Percentiles rank a stretch among this genome's conserved stretches.
These are phyloP conservation scores for Laspeyria flexula DNA, from an alignment of 2,888 invertebrate species.

Conservation along the genomic window DNA sequence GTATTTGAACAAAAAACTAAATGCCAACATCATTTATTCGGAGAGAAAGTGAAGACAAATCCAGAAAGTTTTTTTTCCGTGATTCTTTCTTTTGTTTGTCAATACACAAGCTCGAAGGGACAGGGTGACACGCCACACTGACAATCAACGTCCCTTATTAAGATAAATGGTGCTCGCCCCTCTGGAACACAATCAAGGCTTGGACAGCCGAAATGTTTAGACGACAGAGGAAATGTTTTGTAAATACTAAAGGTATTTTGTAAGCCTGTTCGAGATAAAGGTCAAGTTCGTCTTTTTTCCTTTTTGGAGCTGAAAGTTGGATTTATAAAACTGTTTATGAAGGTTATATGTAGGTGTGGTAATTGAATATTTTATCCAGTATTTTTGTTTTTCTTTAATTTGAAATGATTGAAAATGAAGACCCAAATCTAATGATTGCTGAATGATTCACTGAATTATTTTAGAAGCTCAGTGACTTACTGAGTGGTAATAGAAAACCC, in stretches of 20 bases:
- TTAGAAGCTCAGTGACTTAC: too few species aligned
- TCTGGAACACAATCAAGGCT: slow-evolving; percentile 19
- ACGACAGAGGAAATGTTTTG: slow-evolving; percentile 8
- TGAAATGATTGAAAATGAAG: too few species aligned
- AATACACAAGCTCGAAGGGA: slow-evolving; percentile 1
- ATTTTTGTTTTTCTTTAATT: too few species aligned
- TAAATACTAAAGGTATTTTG: slow-evolving; percentile 5
- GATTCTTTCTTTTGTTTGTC: slow-evolving; percentile 17
- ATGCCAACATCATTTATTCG: background rate
- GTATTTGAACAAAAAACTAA: background rate
- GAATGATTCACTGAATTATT: too few species aligned
- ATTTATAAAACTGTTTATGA: too few species aligned
- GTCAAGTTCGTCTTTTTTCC: background rate
- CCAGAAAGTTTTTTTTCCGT: slow-evolving; percentile 10
- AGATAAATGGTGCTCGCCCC: slow-evolving; percentile 46
- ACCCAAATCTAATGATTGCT: too few species aligned
- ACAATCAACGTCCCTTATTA: slow-evolving; percentile 53
- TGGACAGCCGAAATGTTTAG: slow-evolving; percentile 11
- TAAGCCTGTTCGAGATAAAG: background rate
- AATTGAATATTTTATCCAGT: too few species aligned
- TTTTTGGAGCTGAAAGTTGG: too few species aligned
- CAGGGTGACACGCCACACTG: slow-evolving; percentile 22
- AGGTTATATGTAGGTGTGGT: too few species aligned
- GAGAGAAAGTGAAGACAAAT: background rate
- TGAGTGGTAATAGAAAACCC: too few species aligned